Conservation (phyloP, 35 echinoderm and acorn worm species). For the Anneissia japonica region DNA sequence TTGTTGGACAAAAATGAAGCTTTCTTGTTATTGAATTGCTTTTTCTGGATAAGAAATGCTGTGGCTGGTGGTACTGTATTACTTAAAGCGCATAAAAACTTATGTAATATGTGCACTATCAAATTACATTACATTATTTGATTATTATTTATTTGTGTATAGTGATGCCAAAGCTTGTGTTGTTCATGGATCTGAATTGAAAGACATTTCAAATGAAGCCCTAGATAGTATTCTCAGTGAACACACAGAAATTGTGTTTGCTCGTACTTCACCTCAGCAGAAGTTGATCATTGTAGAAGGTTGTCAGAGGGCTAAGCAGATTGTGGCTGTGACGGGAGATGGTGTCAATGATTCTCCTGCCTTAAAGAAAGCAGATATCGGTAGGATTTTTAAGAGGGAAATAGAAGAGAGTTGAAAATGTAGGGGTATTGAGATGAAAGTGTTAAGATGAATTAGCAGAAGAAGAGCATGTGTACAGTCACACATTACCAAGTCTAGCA, state of each 20-base stretch:
- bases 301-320: conserved; percentile 79
- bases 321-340: conserved; percentile 89
- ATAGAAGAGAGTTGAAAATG: too few relatives aligned
- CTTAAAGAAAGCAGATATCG: conserved; percentile 97
- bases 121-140: not conserved
- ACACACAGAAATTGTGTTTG: conserved; percentile 97
- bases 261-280: conserved; percentile 98
- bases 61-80: too few relatives aligned
- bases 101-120: not conserved
- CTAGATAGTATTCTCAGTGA: conserved; percentile 55
- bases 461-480: too few relatives aligned
- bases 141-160: not conserved
- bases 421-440: too few relatives aligned
- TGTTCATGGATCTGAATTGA: conserved; percentile 81
- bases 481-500: too few relatives aligned
- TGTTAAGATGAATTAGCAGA: too few relatives aligned
- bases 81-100: too few relatives aligned
- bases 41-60: too few relatives aligned
- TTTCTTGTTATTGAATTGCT: too few relatives aligned
- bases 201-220: conserved; percentile 48
- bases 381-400: conserved; percentile 29
- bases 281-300: conserved; percentile 98
- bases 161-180: conserved; percentile 97
- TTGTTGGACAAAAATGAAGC: too few relatives aligned
- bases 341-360: conserved; percentile 98